Conservation (phyloP, 2,113 vertebrate species). For the Lepus americanus region DNA sequence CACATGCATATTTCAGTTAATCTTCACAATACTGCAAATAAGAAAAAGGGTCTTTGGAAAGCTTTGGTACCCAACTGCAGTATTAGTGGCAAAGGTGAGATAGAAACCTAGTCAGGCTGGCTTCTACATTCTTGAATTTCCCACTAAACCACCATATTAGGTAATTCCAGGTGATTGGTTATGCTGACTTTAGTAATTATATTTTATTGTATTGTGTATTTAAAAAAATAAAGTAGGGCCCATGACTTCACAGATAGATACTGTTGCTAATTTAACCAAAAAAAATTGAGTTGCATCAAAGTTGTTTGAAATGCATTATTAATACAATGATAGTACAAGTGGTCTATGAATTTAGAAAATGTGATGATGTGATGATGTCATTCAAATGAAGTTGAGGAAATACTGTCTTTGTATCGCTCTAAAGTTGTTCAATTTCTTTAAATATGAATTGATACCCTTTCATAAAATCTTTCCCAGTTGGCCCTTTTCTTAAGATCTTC, state of each 20-base stretch:
- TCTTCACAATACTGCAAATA: not conserved
- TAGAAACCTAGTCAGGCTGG: not conserved
- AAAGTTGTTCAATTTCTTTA: too few species aligned
- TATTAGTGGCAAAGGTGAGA: not conserved
- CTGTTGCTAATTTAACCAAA: not conserved
- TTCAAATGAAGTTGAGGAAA: slow-evolving; percentile 8
- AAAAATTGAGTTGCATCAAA: not conserved
- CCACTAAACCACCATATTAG: not conserved
- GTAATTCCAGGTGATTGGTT: slow-evolving; percentile 1
- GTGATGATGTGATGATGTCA: not conserved
- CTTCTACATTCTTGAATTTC: not conserved
- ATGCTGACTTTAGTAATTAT: not conserved
- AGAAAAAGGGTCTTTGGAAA: not conserved
- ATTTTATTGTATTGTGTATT: slow-evolving; percentile 3
- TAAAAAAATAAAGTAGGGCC: not conserved
- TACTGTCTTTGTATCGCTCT: not conserved
- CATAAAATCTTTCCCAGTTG: not conserved
- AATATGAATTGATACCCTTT: not conserved
- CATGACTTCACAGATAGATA: not conserved
- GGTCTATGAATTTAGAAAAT: not conserved
- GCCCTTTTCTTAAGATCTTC: not conserved
- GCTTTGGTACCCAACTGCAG: not conserved
- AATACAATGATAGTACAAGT: not conserved
- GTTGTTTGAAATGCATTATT: slow-evolving; percentile 35
- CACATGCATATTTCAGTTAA: not conserved